Evolutionary conservation across 2,797 vertebrate genomes (phyloP).

Genomic region (Propithecus perrieri): DNA sequence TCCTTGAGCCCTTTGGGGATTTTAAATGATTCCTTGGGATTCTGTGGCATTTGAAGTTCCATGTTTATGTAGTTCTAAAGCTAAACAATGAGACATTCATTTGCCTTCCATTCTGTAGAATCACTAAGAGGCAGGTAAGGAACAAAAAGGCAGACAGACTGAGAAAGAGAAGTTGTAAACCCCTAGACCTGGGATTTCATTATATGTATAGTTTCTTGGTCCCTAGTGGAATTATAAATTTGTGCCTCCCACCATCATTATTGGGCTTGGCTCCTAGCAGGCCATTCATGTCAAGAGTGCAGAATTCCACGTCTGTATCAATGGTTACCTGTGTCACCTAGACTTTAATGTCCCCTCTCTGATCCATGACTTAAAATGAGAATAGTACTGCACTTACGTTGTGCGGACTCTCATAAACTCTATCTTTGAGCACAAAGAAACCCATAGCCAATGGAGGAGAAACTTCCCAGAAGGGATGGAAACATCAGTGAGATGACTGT

Average conservation of each 20-base stretch:
- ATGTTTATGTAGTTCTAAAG: constrained; percentile 22
- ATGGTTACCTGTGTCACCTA: not conserved
- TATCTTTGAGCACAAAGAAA: not conserved
- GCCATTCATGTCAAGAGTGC: not conserved
- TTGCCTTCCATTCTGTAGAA: constrained; percentile 25
- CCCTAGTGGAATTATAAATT: not conserved
- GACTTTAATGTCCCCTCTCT: not conserved
- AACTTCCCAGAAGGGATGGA: not conserved
- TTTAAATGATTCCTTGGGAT: constrained; percentile 13
- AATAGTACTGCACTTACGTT: not conserved
- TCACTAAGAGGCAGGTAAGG: not conserved
- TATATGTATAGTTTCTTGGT: not conserved
- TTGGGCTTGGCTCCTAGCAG: not conserved
- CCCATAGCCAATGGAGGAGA: not conserved
- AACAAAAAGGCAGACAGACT: not conserved
- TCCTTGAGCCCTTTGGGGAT: not conserved
- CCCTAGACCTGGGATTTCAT: not conserved
- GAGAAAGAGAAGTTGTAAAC: not conserved
- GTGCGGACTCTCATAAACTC: not conserved
- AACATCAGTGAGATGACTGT: not conserved
- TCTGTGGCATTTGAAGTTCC: constrained; percentile 25
- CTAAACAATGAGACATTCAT: constrained; percentile 22
- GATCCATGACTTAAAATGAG: not conserved
- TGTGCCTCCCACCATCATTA: not conserved
- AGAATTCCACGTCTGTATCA: not conserved